phyloP scores from a whole-genome alignment of 2,797 vertebrate genomes.

The Acanthis flammea region DNA sequence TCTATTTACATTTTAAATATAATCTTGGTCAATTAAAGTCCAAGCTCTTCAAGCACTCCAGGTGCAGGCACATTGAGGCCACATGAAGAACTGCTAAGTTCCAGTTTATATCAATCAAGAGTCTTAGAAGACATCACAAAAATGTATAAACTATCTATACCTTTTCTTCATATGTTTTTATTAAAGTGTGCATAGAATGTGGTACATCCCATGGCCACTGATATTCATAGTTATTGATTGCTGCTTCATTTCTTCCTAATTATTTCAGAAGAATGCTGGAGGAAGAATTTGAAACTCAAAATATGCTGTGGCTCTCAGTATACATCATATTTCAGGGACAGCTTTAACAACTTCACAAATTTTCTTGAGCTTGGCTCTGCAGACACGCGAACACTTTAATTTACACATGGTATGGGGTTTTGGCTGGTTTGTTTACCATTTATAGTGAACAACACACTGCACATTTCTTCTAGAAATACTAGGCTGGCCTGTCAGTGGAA shows the following conservation, averaged over 20 bases:
- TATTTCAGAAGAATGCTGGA: neutral
- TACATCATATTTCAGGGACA: neutral
- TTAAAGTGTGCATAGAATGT: neutral
- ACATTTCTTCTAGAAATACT: neutral
- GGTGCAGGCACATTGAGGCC: neutral
- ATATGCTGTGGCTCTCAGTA: neutral
- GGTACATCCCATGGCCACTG: neutral
- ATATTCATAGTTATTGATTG: neutral
- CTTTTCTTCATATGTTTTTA: neutral
- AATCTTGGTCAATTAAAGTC: neutral
- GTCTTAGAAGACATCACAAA: neutral
- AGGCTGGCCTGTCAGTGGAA: neutral
- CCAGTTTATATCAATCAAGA: neutral
- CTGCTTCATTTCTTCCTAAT: neutral
- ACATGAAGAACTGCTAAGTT: neutral
- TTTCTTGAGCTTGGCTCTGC: neutral
- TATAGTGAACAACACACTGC: neutral
- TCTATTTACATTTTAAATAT: neutral
- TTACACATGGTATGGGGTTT: accelerated
- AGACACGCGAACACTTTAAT: neutral
- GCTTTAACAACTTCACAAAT: neutral
- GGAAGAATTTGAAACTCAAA: neutral
- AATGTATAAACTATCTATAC: neutral
- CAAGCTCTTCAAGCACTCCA: neutral
- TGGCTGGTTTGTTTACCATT: neutral